A percentile compares a stretch with the other conserved stretches of the same genome.
Evolutionary conservation across 2,113 vertebrate species (phyloP).

Genomic region (Gnathonemus longibarbis): DNA sequence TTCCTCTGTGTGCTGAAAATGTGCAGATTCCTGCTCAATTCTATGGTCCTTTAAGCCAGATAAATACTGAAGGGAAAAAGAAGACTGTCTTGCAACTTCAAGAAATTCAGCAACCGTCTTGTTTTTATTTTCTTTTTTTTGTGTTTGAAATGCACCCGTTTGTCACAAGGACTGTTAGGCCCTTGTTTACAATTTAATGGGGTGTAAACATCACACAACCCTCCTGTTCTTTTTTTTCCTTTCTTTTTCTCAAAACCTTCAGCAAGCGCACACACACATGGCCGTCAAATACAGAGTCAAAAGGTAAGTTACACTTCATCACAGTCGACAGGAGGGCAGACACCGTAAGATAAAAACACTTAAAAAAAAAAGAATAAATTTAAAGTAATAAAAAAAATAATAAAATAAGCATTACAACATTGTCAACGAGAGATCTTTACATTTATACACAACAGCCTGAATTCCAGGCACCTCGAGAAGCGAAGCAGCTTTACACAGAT

Average conservation of each 20-base stretch:
- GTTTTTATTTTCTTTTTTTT: conserved; percentile 45
- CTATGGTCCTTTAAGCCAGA: background rate
- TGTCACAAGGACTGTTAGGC: conserved; percentile 46
- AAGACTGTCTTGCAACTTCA: conserved; percentile 5
- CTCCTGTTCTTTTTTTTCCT: conserved; percentile 26
- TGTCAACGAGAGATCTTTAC: conserved; percentile 63
- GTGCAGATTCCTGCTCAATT: background rate
- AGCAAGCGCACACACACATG: conserved; percentile 49
- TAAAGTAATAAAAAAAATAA: conserved; percentile 53
- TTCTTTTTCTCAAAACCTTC: conserved; percentile 44
- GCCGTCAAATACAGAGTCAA: conserved; percentile 54
- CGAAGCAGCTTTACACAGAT: conserved; percentile 41
- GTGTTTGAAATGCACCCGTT: conserved; percentile 34
- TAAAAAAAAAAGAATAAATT: conserved; percentile 30
- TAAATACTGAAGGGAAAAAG: background rate
- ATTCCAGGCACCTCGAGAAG: conserved; percentile 61
- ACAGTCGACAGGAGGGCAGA: conserved; percentile 50
- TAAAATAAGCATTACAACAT: conserved; percentile 57
- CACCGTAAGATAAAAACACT: conserved; percentile 48
- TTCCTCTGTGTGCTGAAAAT: background rate
- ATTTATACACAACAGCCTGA: conserved; percentile 66
- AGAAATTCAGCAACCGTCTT: conserved; percentile 49
- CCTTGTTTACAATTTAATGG: background rate
- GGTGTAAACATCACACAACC: conserved; percentile 34
- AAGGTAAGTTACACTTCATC: conserved; percentile 44